These are phyloP conservation scores for Megaceryle alcyon DNA, from an alignment of 2,797 vertebrate species.

Conservation along the genomic window DNA sequence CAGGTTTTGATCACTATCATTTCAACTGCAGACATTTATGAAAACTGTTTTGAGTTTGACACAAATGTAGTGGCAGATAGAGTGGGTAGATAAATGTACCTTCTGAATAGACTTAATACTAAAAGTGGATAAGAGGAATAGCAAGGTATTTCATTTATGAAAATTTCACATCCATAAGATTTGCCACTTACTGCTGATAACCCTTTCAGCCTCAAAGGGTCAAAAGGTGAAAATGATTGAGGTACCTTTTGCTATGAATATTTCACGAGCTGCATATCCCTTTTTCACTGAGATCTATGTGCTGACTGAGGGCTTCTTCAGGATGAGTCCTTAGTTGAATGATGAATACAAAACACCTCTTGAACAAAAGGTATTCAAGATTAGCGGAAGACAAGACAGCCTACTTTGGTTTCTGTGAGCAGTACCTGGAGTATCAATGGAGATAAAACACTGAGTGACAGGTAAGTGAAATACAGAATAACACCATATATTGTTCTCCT, in stretches of 20 bases:
- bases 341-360: conserved; percentile 93
- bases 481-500: conserved; percentile 93
- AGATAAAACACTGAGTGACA: conserved; percentile 92
- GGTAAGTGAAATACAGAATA: conserved; percentile 89
- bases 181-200: conserved; percentile 59
- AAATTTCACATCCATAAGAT: conserved; percentile 62
- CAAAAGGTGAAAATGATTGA: conserved; percentile 89
- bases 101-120: conserved; percentile 66
- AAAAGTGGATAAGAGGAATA: conserved; percentile 50
- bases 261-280: conserved; percentile 89
- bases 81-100: conserved; percentile 67
- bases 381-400: conserved; percentile 90
- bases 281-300: conserved; percentile 85
- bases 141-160: conserved; percentile 50
- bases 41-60: conserved; percentile 72
- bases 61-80: conserved; percentile 45
- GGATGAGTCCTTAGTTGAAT: conserved; percentile 92
- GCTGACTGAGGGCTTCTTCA: conserved; percentile 95
- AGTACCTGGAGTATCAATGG: conserved; percentile 88
- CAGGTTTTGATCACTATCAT: conserved; percentile 59
- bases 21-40: conserved; percentile 70
- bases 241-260: conserved; percentile 90
- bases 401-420: conserved; percentile 93
- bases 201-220: conserved; percentile 78
- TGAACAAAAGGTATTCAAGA: conserved; percentile 89